Evolutionary conservation across 2,888 invertebrate species (phyloP).

Genomic region (Aphodius sticticus): DNA sequence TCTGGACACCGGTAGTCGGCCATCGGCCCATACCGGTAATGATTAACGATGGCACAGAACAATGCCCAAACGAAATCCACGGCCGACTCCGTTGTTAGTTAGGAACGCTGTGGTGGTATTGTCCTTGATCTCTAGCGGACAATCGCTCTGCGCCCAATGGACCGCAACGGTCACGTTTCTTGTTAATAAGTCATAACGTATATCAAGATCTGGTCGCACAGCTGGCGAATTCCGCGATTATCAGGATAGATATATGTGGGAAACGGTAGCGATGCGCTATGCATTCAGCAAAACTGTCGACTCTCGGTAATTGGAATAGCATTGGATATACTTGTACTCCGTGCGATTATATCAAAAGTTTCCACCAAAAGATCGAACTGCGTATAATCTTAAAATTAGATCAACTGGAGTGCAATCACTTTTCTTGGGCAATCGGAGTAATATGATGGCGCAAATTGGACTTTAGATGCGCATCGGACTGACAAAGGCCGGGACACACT

Average conservation of each 20-base stretch:
- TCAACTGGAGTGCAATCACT: too few species aligned
- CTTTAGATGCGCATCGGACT: too few species aligned
- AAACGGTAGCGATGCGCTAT: conserved; percentile 4
- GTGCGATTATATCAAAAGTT: not conserved
- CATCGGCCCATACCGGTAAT: conserved; percentile 4
- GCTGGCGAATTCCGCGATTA: not conserved
- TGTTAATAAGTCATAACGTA: conserved; percentile 4
- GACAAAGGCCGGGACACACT: too few species aligned
- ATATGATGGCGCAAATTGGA: too few species aligned
- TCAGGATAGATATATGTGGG: not conserved
- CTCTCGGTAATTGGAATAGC: not conserved
- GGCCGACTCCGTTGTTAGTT: not conserved
- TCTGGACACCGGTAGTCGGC: not conserved
- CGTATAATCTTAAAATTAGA: too few species aligned
- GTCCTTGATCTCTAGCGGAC: not conserved
- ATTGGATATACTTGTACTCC: not conserved
- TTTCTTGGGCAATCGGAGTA: too few species aligned
- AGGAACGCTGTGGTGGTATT: not conserved
- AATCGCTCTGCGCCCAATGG: not conserved
- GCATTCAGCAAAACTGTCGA: not conserved
- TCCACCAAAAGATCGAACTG: not conserved
- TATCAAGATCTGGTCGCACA: not conserved
- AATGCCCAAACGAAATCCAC: not conserved
- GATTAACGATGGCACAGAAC: not conserved
- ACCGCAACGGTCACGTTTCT: conserved; percentile 4